Base-by-base conservation (phyloP, 1,140 invertebrate genomes). In the Nymphalis io region DNA sequence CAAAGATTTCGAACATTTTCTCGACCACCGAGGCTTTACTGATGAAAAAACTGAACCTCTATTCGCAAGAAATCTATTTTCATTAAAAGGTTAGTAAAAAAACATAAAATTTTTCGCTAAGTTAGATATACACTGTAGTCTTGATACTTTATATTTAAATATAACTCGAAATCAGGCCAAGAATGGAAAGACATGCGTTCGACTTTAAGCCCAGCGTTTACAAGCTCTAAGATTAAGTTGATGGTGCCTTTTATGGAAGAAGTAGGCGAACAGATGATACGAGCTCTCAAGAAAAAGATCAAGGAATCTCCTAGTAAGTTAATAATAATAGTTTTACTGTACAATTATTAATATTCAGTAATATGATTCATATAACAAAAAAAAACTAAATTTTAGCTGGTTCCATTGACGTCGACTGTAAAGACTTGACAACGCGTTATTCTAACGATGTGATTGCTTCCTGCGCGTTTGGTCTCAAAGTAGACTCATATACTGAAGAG, bases 361-460 rank as follows among this genome's bases (percentile, higher is more conserved):
- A n/a, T n/a, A n/a, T n/a, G n/a, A n/a, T n/a, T 44, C 0, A 44
- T 44, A 15, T 44, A 44, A n/a, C n/a, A 44, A n/a, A 44, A 4
- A 13, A 11, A 10, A 4, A 3, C 46, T 15, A 44, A 46, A 46
- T 69, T 69, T 1, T 59, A 83, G 81, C 21, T 55, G 67, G 53
- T 15, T 67, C 70, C 46, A 55, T 87, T 2, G 89, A 92, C 4
- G 21, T 93, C 11, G 44, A 46, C n/a, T 46, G 44, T 6, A 46
- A 46, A 69, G 93, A 93, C 18, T 73, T 93, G 16, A 89, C 87
- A 11, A 90, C 92, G 0, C 87, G 92, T 4, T 94, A 92, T 59
- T 92, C 94, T 0, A 94, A 92, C 53, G 94, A 95, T 73, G 93
- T 95, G 3, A 84, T 87, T 3, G 82, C 83, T 16, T 46, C 44